Percentiles rank a stretch among this genome's conserved stretches.
Conservation (phyloP, 2,113 vertebrate species). For the Podiceps cristatus region DNA sequence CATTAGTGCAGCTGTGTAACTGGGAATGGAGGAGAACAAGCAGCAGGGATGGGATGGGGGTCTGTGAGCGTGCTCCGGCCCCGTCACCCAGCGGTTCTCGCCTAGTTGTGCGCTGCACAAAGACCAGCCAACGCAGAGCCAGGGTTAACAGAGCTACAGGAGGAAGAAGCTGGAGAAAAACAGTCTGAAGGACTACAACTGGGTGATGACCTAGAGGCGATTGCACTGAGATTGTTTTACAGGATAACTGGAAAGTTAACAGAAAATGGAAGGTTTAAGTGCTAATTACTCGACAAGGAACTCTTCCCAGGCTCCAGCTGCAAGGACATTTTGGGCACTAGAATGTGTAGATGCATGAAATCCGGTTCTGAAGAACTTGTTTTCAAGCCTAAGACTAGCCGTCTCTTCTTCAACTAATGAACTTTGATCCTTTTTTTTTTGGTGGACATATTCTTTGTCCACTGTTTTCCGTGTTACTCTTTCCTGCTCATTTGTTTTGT, state of each 20-base stretch:
- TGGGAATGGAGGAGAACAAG: neutral
- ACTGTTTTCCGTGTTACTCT: fast-evolving
- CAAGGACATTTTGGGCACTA: neutral
- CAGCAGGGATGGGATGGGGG: too few species aligned
- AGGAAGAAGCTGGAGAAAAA: fast-evolving
- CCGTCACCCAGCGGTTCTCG: fast-evolving
- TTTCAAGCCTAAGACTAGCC: neutral
- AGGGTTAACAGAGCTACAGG: neutral
- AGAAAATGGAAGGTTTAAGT: neutral
- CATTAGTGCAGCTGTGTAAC: neutral
- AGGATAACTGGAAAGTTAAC: neutral
- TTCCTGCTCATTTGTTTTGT: neutral
- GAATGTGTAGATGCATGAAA: fast-evolving
- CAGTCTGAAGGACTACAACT: neutral
- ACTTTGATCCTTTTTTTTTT: neutral
- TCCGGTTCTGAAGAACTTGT: neutral
- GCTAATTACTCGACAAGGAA: neutral
- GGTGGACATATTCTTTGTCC: neutral
- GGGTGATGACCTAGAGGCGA: neutral
- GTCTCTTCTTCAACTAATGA: neutral
- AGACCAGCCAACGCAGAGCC: fast-evolving
- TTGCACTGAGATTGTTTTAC: neutral
- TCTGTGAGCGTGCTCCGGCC: neutral
- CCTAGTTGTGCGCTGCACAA: fast-evolving
- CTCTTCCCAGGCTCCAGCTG: neutral